Evolutionary conservation across 2,888 invertebrate genomes (phyloP), one percentile per base, ranked within the genome.

Genomic region (Oeneis ivallda): DNA sequence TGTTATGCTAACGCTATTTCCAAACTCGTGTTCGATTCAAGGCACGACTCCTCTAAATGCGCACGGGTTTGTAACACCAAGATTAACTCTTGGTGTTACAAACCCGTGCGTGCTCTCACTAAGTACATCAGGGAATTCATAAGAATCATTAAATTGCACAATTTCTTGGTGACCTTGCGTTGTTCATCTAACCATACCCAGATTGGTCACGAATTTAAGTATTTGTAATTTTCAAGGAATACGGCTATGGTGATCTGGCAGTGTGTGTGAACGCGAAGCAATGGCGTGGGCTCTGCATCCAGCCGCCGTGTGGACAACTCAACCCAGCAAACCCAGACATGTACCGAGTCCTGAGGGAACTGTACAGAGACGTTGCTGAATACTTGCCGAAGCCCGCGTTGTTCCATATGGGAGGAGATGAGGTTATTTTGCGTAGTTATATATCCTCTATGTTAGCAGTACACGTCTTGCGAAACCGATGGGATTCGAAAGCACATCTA

Each of bases 331-430:
- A 97, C 83, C 92, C 93, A 0, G 93, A 94, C 63, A 91, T 96
- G 72, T 96, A 95, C 82, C 82, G 87, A 0, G 93, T 96, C 2
- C 86, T 97, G 39, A 88, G 93, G 43, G 93, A 94, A 67, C 84
- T 97, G n/a, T 96, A 96, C 79, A 87, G 85, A 65, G 96, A 96
- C 74, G 89, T 96, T 11, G 87, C 93, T 0, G 93, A 94, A 13
- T 75, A 93, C 2, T 82, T 94, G 53, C 93, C 94, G 0, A 83
- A 91, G 10, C 93, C 93, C 0, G 94, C 94, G 57, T 85, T 94
- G 1, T 93, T 97, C 62, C 97, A 97, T 79, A 94, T 97, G 94
- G 97, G 97, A 1, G 97, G 97, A 0, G 97, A 97, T 83, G 97
- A 97, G 92, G 96, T 96, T 61, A 79, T 78, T 64, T 69, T 79